phyloP scores from a whole-genome alignment of 2,113 vertebrate species.

The Hepsetus odoe region DNA sequence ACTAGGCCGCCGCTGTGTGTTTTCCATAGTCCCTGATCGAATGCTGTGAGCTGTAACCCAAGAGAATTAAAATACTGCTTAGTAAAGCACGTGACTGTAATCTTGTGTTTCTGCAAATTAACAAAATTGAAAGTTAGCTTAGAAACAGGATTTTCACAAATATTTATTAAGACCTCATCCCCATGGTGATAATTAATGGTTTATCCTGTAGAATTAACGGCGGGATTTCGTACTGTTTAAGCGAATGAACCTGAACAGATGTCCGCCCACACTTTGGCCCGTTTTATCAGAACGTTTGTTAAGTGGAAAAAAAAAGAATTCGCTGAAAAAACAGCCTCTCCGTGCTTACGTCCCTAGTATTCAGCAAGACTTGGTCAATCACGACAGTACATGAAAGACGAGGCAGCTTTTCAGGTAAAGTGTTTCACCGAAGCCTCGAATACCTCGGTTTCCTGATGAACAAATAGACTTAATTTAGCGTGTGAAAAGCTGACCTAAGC shows the following conservation, averaged over 20 bases:
- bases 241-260: conserved; percentile 3
- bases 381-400: not conserved
- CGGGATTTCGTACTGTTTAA: not conserved
- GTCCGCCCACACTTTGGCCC: not conserved
- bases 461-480: not conserved
- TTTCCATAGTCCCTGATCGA: not conserved
- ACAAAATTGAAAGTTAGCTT: not conserved
- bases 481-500: conserved; percentile 10
- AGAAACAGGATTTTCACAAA: not conserved
- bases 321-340: too few relatives aligned
- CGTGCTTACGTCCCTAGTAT: too few relatives aligned
- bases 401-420: not conserved
- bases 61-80: not conserved
- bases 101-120: not conserved
- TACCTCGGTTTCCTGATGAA: conserved; percentile 29
- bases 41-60: not conserved
- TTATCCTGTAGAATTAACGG: not conserved
- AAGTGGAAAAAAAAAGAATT: not conserved
- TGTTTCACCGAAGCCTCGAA: not conserved
- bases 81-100: not conserved
- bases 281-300: not conserved
- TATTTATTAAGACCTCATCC: not conserved
- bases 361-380: too few relatives aligned
- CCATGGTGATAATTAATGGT: not conserved
- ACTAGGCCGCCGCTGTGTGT: not conserved